Conservation (phyloP, 2,113 vertebrate genomes). For the Chionomys nivalis region DNA sequence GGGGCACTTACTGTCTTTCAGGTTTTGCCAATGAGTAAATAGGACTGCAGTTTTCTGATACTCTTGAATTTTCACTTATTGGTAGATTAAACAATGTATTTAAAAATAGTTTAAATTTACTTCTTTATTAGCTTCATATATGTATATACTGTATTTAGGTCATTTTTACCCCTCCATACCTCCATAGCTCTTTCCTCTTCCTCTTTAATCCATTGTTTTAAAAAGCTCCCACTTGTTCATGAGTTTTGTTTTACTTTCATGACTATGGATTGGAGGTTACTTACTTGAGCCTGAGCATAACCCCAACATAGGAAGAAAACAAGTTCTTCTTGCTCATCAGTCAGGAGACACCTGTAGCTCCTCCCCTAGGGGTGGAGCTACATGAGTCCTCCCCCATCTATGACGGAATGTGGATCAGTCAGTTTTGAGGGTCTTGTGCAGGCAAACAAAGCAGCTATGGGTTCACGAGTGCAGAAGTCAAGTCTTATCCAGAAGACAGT, state of each 20-base stretch:
- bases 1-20: background rate
- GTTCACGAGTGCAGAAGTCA: background rate
- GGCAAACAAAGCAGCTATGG: background rate
- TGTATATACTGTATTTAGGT: background rate
- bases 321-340: background rate
- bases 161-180: background rate
- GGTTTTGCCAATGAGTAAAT: background rate
- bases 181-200: background rate
- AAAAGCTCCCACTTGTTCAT: background rate
- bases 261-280: background rate
- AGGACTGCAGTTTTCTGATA: background rate
- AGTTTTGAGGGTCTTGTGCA: background rate
- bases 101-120: background rate
- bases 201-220: background rate
- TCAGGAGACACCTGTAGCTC: background rate
- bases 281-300: background rate
- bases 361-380: background rate
- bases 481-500: background rate
- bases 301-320: background rate
- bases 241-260: background rate
- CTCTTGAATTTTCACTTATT: background rate
- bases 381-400: background rate
- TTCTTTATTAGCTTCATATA: background rate
- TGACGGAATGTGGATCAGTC: background rate
- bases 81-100: background rate